Percentiles rank a stretch among this genome's conserved stretches.
These are phyloP conservation scores for Macroramphosus scolopax DNA, from an alignment of 2,797 vertebrate genomes.

Conservation along the genomic window DNA sequence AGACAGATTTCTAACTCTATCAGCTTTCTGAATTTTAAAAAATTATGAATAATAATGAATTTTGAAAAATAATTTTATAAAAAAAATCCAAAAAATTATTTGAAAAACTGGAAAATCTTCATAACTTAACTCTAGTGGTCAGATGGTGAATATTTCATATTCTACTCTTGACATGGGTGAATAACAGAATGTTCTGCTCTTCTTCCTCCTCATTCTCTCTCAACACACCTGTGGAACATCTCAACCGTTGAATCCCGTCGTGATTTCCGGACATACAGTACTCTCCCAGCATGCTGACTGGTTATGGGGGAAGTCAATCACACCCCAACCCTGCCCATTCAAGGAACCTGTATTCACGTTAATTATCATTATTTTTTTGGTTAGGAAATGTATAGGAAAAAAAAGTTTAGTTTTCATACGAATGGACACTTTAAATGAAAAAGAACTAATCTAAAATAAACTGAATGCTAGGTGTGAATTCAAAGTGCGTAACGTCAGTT, in stretches of 20 bases:
- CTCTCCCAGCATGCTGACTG: conserved; percentile 87
- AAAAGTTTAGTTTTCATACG: conserved; percentile 82
- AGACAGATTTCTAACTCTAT: too few relatives aligned
- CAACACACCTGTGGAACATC: conserved; percentile 39
- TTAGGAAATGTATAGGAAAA: conserved; percentile 76
- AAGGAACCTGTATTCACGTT: conserved; percentile 83
- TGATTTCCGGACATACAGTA: conserved; percentile 72
- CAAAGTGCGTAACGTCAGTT: conserved; percentile 72
- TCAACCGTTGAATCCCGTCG: conserved; percentile 13
- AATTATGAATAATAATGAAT: too few relatives aligned
- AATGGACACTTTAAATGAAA: conserved; percentile 81
- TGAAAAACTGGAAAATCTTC: neutral
- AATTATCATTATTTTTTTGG: conserved; percentile 69
- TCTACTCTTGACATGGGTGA: conserved; percentile 13
- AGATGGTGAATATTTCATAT: conserved; percentile 20
- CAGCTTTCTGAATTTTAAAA: too few relatives aligned
- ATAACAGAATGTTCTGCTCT: conserved; percentile 40
- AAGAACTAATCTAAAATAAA: conserved; percentile 74
- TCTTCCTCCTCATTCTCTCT: conserved; percentile 35
- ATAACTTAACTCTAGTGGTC: conserved; percentile 23
- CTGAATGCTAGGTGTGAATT: conserved; percentile 72
- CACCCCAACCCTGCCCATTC: conserved; percentile 80
- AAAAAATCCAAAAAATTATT: neutral
- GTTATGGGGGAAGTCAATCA: conserved; percentile 82
- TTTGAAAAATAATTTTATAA: too few relatives aligned